phyloP scores from a whole-genome alignment of 1,140 invertebrate species.

The Drosophila burlai region DNA sequence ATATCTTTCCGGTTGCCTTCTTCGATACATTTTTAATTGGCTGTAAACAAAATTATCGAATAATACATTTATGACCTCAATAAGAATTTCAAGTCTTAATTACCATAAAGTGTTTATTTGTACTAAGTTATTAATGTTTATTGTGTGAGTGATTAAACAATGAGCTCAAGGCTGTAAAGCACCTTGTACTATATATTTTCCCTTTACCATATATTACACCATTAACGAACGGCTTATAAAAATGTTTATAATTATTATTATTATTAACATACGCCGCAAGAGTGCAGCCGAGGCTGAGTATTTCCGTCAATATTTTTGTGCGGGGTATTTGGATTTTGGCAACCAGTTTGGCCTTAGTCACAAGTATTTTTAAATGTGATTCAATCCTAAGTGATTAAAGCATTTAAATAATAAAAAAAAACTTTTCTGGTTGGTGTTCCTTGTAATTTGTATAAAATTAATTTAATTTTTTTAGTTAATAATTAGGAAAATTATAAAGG shows the following conservation, averaged over 20 bases:
- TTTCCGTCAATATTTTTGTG: constrained; percentile 5
- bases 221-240: constrained; percentile 35
- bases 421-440: neutral
- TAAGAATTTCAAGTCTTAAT: constrained; percentile 11
- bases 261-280: constrained; percentile 43
- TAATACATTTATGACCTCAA: constrained; percentile 1
- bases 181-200: constrained; percentile 73
- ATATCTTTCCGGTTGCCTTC: neutral
- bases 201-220: constrained; percentile 51
- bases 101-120: constrained; percentile 7
- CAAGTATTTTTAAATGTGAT: constrained; percentile 3
- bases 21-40: constrained; percentile 9
- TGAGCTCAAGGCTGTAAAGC: constrained; percentile 28
- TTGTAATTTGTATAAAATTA: neutral
- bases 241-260: constrained; percentile 68
- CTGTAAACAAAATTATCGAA: constrained; percentile 15
- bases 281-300: constrained; percentile 10
- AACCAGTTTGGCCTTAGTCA: constrained; percentile 1
- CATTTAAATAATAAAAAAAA: neutral
- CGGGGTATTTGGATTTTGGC: constrained; percentile 2
- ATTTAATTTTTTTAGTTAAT: neutral
- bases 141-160: constrained; percentile 12
- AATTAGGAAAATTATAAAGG: neutral
- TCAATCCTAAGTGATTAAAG: neutral
- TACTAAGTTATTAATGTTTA: neutral